phyloP scores from a whole-genome alignment of 2,888 invertebrate genomes.

The Thecocarcelia acutangulata region DNA sequence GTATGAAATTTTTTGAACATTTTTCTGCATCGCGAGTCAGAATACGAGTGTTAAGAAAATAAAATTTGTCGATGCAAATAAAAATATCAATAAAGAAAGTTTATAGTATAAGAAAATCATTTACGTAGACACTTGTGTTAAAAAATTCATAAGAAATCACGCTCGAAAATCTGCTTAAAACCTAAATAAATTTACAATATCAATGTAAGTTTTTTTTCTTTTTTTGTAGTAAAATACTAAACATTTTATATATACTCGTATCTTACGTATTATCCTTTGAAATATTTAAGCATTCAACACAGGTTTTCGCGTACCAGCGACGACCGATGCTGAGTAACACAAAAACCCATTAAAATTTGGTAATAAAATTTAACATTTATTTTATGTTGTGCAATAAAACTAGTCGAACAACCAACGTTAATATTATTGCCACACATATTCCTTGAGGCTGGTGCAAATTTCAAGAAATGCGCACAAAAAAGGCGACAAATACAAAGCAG shows the following conservation, averaged over 20 bases:
- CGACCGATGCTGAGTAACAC: conserved; percentile 19
- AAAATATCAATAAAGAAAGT: too few species aligned
- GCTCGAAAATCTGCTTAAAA: too few species aligned
- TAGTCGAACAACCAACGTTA: conserved; percentile 49
- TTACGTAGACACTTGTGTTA: too few species aligned
- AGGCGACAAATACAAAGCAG: conserved; percentile 19
- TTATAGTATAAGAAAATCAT: too few species aligned
- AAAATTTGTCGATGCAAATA: too few species aligned
- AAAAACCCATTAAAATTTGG: conserved; percentile 47
- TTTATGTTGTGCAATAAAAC: conserved; percentile 41
- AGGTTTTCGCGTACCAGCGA: conserved; percentile 1
- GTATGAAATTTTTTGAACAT: too few species aligned
- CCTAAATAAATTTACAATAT: too few species aligned
- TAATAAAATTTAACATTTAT: conserved; percentile 43
- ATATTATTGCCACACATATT: conserved; percentile 55
- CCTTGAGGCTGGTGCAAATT: conserved; percentile 45
- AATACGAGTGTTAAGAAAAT: too few species aligned
- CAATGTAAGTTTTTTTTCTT: too few species aligned
- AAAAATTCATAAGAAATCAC: too few species aligned
- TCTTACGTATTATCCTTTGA: neutral
- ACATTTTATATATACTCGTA: neutral
- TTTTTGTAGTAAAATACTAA: neutral
- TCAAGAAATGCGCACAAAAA: neutral
- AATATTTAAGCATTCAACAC: neutral
- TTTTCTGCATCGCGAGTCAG: too few species aligned